Evolutionary conservation across 1,140 invertebrate species (phyloP).

Genomic region (Archivesica marissinica): DNA sequence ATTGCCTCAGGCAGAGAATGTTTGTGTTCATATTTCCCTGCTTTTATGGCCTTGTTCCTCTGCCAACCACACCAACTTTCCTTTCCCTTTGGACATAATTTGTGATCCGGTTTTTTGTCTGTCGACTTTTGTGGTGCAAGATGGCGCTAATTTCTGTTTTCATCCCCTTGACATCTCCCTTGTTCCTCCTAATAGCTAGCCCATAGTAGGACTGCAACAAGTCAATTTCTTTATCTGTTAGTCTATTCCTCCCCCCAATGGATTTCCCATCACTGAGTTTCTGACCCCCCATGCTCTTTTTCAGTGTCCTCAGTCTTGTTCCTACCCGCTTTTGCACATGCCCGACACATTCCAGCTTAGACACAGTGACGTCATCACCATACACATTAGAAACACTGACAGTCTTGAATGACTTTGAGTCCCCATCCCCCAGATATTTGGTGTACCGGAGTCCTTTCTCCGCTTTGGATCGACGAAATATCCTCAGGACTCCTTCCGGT

Average conservation of each 20-base stretch:
- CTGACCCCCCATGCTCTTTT: not conserved
- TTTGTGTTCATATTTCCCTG: not conserved
- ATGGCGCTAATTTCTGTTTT: slow-evolving; percentile 8
- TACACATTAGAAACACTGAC: slow-evolving; percentile 31
- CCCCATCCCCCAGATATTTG: slow-evolving; percentile 48
- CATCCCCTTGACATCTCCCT: slow-evolving; percentile 22
- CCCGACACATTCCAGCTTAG: slow-evolving; percentile 53
- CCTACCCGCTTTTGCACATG: slow-evolving; percentile 64
- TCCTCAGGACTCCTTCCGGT: not conserved
- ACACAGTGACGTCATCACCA: not conserved
- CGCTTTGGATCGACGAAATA: not conserved
- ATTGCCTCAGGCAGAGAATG: not conserved
- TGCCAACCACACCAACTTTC: slow-evolving; percentile 12
- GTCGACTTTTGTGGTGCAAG: slow-evolving; percentile 25
- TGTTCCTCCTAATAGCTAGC: slow-evolving; percentile 46
- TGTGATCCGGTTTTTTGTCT: not conserved
- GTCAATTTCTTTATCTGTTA: slow-evolving; percentile 32
- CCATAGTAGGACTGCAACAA: slow-evolving; percentile 55
- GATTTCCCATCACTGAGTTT: slow-evolving; percentile 52
- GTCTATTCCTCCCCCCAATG: slow-evolving; percentile 25
- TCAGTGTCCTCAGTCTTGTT: slow-evolving; percentile 35
- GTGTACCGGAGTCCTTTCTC: slow-evolving; percentile 37
- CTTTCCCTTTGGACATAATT: not conserved
- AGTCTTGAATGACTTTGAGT: slow-evolving; percentile 28
- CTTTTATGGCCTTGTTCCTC: not conserved